A percentile compares a stretch with the other conserved stretches of the same genome.
These are phyloP conservation scores for Micrasema longulum DNA, from an alignment of 1,140 invertebrate genomes.

Conservation along the genomic window DNA sequence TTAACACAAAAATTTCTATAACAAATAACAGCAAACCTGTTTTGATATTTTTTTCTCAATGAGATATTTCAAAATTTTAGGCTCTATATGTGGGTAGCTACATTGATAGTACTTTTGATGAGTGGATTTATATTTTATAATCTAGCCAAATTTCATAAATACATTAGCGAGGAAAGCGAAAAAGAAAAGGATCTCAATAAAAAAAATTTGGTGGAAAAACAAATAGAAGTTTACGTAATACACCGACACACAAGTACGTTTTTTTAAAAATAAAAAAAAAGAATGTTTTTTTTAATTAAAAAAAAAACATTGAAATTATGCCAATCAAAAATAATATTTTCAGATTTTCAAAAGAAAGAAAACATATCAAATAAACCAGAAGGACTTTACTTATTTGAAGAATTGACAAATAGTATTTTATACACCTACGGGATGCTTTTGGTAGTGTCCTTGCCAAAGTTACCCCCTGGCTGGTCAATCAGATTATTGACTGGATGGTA, in stretches of 20 bases:
- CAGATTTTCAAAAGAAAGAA: too few species aligned
- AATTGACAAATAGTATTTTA: slow-evolving; percentile 77
- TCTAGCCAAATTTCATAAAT: slow-evolving; percentile 65
- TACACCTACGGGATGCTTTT: slow-evolving; percentile 85
- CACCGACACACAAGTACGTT: background rate
- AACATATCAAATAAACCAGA: slow-evolving; percentile 57
- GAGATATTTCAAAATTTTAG: too few species aligned
- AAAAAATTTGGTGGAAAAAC: background rate
- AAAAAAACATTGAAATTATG: background rate
- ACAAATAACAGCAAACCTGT: too few species aligned
- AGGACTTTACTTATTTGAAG: slow-evolving; percentile 77
- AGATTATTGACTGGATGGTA: slow-evolving; percentile 85
- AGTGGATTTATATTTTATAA: slow-evolving; percentile 70
- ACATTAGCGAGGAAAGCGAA: slow-evolving; percentile 17
- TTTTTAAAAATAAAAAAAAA: background rate
- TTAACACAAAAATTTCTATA: too few species aligned
- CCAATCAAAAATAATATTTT: too few species aligned
- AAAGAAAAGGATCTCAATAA: slow-evolving; percentile 2
- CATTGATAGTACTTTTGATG: slow-evolving; percentile 70
- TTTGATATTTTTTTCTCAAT: too few species aligned
- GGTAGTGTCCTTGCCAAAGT: slow-evolving; percentile 78
- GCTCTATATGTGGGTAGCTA: slow-evolving; percentile 73
- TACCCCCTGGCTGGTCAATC: slow-evolving; percentile 82
- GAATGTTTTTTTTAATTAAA: background rate
- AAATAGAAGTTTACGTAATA: background rate